Percentiles rank a stretch among this genome's conserved stretches.
Conservation (phyloP, 2,113 vertebrate genomes). For the Notiomystis cincta region DNA sequence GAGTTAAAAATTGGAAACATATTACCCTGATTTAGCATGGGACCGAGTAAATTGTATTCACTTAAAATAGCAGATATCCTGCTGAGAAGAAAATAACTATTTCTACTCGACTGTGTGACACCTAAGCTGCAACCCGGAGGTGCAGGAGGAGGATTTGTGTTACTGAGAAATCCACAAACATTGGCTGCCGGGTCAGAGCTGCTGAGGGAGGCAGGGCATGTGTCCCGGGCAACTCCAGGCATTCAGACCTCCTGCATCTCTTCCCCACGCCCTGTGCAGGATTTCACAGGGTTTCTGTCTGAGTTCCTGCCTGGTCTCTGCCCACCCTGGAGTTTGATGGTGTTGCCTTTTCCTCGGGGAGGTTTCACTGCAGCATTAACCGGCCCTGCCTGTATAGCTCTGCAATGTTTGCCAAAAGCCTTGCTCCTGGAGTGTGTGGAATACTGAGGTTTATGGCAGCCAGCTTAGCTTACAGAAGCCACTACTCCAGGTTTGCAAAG, state of each 20-base stretch:
- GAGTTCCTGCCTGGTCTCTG: neutral
- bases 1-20: conserved; percentile 54
- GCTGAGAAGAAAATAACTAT: conserved; percentile 49
- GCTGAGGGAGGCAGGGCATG: fast-evolving
- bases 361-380: neutral
- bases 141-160: neutral
- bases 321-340: fast-evolving
- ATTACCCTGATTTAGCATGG: conserved; percentile 41
- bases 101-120: conserved; percentile 11
- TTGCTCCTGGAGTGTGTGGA: neutral
- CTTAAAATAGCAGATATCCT: conserved; percentile 19
- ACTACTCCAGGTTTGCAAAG: neutral
- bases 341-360: neutral
- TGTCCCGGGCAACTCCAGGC: neutral
- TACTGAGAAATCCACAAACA: neutral
- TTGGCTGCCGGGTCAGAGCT: neutral
- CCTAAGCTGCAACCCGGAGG: neutral
- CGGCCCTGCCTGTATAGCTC: neutral
- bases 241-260: neutral
- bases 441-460: neutral
- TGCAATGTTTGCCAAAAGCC: neutral
- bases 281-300: fast-evolving
- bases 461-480: neutral
- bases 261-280: neutral
- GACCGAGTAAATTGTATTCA: conserved; percentile 43